Evolutionary conservation across 2,797 vertebrate species (phyloP).

Genomic region (Neosilurus mollespiculum): DNA sequence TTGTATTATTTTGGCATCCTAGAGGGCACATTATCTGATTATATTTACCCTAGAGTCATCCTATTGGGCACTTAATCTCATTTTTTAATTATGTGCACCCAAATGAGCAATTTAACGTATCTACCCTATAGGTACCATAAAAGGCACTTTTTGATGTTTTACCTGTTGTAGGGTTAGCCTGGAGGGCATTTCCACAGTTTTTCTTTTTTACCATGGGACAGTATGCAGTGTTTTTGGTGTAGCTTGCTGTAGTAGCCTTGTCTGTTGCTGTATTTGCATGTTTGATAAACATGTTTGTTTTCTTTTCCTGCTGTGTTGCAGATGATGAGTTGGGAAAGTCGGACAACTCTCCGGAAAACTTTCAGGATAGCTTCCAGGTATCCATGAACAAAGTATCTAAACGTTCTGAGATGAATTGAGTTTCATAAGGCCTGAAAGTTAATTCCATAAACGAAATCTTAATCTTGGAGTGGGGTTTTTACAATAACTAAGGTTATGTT

Average conservation of each 20-base stretch:
- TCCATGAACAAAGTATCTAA: background rate
- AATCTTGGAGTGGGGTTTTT: background rate
- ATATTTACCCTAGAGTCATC: too few species aligned
- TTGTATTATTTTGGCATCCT: too few species aligned
- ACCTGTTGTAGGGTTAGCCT: too few species aligned
- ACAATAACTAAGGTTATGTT: too few species aligned
- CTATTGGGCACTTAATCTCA: too few species aligned
- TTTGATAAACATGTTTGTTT: background rate
- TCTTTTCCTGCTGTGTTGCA: slow-evolving; percentile 67
- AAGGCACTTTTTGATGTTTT: too few species aligned
- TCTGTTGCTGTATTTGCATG: background rate
- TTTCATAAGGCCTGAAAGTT: background rate
- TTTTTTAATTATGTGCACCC: too few species aligned
- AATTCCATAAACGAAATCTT: background rate
- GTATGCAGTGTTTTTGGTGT: background rate
- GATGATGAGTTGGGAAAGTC: slow-evolving; percentile 90
- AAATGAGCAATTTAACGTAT: too few species aligned
- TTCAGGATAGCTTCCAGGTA: slow-evolving; percentile 89
- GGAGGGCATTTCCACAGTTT: too few species aligned
- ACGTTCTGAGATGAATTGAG: background rate
- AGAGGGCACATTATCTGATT: too few species aligned
- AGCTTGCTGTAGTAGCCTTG: background rate
- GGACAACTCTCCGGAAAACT: slow-evolving; percentile 82
- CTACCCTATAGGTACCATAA: too few species aligned
- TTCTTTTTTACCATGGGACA: too few species aligned